Evolutionary conservation across 2,888 invertebrate species (phyloP).

Genomic region (Crossocerus cetratus): DNA sequence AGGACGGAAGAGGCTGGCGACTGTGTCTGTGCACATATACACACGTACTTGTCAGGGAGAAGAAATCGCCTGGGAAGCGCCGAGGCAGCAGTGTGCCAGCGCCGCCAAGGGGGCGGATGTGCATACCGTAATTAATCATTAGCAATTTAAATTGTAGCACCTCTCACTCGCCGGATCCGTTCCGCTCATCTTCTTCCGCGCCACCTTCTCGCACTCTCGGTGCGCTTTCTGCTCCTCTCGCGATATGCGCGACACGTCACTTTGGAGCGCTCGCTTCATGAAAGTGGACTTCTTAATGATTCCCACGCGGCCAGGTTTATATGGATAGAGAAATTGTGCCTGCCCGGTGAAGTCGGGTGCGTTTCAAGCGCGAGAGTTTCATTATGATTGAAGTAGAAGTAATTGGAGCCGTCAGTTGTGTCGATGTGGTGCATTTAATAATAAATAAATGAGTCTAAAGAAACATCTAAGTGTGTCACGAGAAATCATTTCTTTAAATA

Average conservation of each 20-base stretch:
- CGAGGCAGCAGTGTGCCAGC: too few relatives aligned
- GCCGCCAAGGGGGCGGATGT: slow-evolving; percentile 58
- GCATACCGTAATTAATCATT: slow-evolving; percentile 60
- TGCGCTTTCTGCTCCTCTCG: not conserved
- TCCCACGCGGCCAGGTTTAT: too few relatives aligned
- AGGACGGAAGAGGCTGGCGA: slow-evolving; percentile 6
- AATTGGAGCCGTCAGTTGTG: too few relatives aligned
- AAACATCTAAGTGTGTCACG: too few relatives aligned
- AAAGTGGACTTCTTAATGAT: too few relatives aligned
- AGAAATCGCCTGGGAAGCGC: slow-evolving; percentile 51
- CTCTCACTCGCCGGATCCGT: slow-evolving; percentile 8
- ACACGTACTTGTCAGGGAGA: slow-evolving; percentile 3
- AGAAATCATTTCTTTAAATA: too few relatives aligned
- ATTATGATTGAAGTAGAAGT: too few relatives aligned
- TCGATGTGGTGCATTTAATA: too few relatives aligned
- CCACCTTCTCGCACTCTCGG: not conserved
- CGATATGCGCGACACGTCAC: not conserved
- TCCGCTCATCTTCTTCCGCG: slow-evolving; percentile 6
- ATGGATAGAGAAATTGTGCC: too few relatives aligned
- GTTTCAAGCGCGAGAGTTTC: too few relatives aligned
- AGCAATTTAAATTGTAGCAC: slow-evolving; percentile 58
- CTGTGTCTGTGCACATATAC: slow-evolving; percentile 6
- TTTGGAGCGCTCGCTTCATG: not conserved
- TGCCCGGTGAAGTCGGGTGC: too few relatives aligned
- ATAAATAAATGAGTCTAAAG: too few relatives aligned